A percentile compares a stretch with the other conserved stretches of the same genome.
Evolutionary conservation across 1,140 invertebrate species (phyloP).

Genomic region (Drepana arcuata): DNA sequence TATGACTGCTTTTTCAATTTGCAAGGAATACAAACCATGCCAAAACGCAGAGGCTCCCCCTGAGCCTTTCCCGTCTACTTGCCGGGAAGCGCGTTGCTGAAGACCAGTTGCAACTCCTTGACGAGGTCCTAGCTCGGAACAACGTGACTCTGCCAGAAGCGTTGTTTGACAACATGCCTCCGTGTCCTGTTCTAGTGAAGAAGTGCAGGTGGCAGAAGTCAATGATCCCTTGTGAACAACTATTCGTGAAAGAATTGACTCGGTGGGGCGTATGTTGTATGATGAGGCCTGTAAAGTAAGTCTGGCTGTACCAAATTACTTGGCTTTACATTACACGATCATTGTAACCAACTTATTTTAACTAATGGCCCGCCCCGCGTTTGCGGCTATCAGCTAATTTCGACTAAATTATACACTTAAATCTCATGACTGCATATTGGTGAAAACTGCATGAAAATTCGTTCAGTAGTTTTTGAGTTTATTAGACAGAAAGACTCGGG

Average conservation of each 20-base stretch:
- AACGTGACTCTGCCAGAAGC: conserved; percentile 26
- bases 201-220: conserved; percentile 34
- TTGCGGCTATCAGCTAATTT: too few relatives aligned
- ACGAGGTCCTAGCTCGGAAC: conserved; percentile 20
- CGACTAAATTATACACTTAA: too few relatives aligned
- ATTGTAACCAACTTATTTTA: too few relatives aligned
- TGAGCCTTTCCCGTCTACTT: conserved; percentile 22
- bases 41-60: conserved; percentile 18
- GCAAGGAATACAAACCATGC: too few relatives aligned
- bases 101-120: conserved; percentile 23
- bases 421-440: too few relatives aligned
- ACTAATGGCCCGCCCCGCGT: too few relatives aligned
- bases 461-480: too few relatives aligned
- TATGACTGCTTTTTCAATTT: too few relatives aligned
- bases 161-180: conserved; percentile 25
- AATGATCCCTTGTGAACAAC: conserved; percentile 21
- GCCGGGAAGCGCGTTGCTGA: conserved; percentile 15
- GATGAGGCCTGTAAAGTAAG: conserved; percentile 29
- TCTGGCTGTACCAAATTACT: too few relatives aligned
- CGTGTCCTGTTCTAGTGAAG: conserved; percentile 21
- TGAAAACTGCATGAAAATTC: too few relatives aligned
- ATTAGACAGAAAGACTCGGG: too few relatives aligned
- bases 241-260: conserved; percentile 37
- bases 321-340: too few relatives aligned
- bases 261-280: conserved; percentile 45